Conservation (phyloP, 2,888 invertebrate genomes). For the Tubulanus polymorphus region DNA sequence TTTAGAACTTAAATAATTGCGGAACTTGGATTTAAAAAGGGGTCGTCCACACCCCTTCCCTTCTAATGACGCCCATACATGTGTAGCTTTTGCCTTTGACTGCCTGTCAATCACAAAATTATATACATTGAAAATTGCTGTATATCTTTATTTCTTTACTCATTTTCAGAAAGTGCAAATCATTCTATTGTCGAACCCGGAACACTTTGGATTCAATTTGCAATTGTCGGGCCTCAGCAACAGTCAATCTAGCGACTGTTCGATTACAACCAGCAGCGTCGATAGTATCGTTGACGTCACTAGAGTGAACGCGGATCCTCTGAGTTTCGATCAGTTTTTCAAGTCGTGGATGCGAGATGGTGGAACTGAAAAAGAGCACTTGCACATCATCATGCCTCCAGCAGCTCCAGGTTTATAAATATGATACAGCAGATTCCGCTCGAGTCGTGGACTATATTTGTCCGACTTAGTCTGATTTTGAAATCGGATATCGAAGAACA, state of each 20-base stretch:
- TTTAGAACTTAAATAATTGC: not conserved
- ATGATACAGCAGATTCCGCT: too few species aligned
- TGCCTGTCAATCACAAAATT: too few species aligned
- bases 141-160: not conserved
- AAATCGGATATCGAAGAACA: too few species aligned
- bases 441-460: too few species aligned
- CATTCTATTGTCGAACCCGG: constrained; percentile 17
- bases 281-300: constrained; percentile 23
- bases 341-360: constrained; percentile 39
- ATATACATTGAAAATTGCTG: too few species aligned
- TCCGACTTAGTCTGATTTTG: too few species aligned
- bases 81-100: too few species aligned
- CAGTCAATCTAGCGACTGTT: constrained; percentile 24
- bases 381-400: constrained; percentile 36
- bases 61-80: too few species aligned
- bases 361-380: constrained; percentile 41
- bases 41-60: too few species aligned
- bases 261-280: constrained; percentile 16
- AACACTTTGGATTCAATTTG: constrained; percentile 11
- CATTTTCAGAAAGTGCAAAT: constrained; percentile 27
- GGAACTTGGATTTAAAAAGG: too few species aligned
- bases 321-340: constrained; percentile 42
- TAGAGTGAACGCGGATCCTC: constrained; percentile 25
- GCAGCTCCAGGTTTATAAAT: constrained; percentile 16
- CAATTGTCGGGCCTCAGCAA: constrained; percentile 8